A percentile compares a stretch with the other conserved stretches of the same genome.
Conservation (phyloP, 2,797 vertebrate species). For the Hypotaenidia okinawae region DNA sequence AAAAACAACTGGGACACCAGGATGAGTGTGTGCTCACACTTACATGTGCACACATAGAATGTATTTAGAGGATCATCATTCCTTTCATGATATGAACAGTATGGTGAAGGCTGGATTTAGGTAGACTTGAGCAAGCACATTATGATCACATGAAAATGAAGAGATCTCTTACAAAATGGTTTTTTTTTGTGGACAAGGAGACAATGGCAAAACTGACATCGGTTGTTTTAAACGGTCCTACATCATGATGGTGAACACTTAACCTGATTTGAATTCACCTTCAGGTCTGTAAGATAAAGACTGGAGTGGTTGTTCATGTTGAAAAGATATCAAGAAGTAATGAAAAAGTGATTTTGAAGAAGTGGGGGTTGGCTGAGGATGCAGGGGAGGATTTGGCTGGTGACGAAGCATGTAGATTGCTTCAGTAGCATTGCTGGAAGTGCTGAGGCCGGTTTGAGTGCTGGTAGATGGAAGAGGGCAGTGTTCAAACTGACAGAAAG, state of each 20-base stretch:
- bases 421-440: neutral
- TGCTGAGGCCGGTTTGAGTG: neutral
- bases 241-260: neutral
- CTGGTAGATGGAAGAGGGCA: neutral
- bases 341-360: neutral
- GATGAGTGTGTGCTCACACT: rapidly evolving
- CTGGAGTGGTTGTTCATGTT: neutral
- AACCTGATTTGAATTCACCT: neutral
- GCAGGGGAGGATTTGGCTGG: neutral
- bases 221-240: neutral
- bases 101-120: neutral
- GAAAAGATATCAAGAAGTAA: neutral
- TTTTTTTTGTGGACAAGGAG: neutral
- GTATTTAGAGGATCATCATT: neutral
- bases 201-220: neutral
- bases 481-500: neutral
- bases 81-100: neutral
- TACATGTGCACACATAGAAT: neutral
- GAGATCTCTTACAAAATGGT: neutral
- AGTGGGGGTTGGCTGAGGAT: neutral
- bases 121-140: neutral
- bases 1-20: neutral
- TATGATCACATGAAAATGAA: neutral
- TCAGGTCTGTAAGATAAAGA: neutral
- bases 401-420: neutral